Conservation (phyloP, 2,888 invertebrate species). For the Drosophila atripex region DNA sequence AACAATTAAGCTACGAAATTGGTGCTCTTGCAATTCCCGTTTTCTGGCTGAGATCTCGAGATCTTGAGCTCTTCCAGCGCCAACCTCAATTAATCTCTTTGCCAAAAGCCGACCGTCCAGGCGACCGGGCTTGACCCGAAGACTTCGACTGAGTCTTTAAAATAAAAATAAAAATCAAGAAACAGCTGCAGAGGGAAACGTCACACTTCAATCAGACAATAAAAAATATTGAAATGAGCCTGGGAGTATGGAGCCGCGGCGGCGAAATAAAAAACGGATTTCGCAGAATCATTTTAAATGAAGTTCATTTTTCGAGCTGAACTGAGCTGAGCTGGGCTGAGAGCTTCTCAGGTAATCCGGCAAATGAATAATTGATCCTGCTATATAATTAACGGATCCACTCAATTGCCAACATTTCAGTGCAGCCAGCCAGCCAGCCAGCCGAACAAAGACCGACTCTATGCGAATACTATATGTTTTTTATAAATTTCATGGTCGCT, state of each 20-base stretch:
- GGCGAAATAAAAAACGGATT: conserved; percentile 63
- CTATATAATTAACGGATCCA: conserved; percentile 77
- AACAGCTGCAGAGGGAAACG: conserved; percentile 51
- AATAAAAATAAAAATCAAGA: conserved; percentile 10
- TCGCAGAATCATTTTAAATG: conserved; percentile 78
- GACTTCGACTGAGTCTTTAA: conserved; percentile 9
- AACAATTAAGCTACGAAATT: conserved; percentile 65
- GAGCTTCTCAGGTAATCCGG: conserved; percentile 71
- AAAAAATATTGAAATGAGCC: conserved; percentile 74
- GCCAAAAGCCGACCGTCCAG: conserved; percentile 60
- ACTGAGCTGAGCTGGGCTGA: neutral
- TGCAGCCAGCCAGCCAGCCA: conserved; percentile 49
- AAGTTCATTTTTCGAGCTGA: conserved; percentile 57
- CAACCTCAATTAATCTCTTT: conserved; percentile 72
- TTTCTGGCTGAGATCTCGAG: conserved; percentile 12
- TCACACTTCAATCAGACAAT: conserved; percentile 78
- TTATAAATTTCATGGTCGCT: conserved; percentile 50
- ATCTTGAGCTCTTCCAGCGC: conserved; percentile 23
- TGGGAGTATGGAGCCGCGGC: conserved; percentile 10
- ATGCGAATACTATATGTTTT: conserved; percentile 8
- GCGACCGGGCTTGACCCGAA: conserved; percentile 25
- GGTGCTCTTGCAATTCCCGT: conserved; percentile 54
- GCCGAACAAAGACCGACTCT: conserved; percentile 31
- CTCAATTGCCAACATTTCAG: conserved; percentile 66
- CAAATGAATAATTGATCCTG: conserved; percentile 78